phyloP scores from a whole-genome alignment of 2,888 invertebrate genomes.

The Platypus cylindrus region DNA sequence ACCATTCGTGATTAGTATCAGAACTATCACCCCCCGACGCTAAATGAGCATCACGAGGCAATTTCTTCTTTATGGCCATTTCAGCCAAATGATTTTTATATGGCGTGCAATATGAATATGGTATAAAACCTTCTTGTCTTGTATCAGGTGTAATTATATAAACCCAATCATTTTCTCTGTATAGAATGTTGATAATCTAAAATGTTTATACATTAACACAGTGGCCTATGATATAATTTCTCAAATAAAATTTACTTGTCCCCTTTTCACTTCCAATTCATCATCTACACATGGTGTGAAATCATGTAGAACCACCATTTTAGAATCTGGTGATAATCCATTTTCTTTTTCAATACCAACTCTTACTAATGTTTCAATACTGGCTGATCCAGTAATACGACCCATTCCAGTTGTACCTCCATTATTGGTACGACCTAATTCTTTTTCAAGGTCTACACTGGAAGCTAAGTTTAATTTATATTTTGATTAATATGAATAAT shows the following conservation, averaged over 20 bases:
- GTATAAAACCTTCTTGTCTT: slow-evolving; percentile 86
- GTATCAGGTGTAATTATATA: slow-evolving; percentile 88
- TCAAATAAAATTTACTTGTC: slow-evolving; percentile 46
- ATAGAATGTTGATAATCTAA: slow-evolving; percentile 81
- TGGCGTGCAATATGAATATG: slow-evolving; percentile 85
- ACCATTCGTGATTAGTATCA: slow-evolving; percentile 48
- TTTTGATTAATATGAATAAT: no score
- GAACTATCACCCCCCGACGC: slow-evolving; percentile 44
- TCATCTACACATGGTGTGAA: slow-evolving; percentile 93
- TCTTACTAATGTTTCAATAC: slow-evolving; percentile 78
- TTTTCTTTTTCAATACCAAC: slow-evolving; percentile 90
- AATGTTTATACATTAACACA: slow-evolving; percentile 4
- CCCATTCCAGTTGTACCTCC: slow-evolving; percentile 74
- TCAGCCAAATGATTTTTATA: slow-evolving; percentile 68
- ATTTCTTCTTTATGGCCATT: slow-evolving; percentile 73
- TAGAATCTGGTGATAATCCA: slow-evolving; percentile 81
- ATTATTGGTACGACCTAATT: slow-evolving; percentile 49
- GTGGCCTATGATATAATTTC: no score
- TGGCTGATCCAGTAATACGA: slow-evolving; percentile 86
- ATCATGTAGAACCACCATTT: slow-evolving; percentile 90
- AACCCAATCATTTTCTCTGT: slow-evolving; percentile 94
- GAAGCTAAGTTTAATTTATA: no score
- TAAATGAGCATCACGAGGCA: slow-evolving; percentile 53
- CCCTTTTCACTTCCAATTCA: slow-evolving; percentile 78
- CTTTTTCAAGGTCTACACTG: slow-evolving; percentile 67